Evolutionary conservation across 2,888 invertebrate genomes (phyloP), one percentile per base, ranked within the genome.

Genomic region (Linnaemya tessellans): DNA sequence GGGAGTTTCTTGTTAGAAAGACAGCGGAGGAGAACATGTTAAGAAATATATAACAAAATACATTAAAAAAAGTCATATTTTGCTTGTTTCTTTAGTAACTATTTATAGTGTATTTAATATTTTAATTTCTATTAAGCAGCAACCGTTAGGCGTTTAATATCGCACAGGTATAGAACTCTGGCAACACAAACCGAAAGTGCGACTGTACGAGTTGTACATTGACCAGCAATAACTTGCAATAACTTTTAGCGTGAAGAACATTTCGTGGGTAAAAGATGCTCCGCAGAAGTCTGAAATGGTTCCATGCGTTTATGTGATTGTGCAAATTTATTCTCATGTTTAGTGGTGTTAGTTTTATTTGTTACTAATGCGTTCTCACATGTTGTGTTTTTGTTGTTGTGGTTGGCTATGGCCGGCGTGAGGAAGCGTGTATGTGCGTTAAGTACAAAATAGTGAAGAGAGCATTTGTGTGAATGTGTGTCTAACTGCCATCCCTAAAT

Each of bases 341-440:
- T 18, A 38, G 30, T 25, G 25, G 80, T 84, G 75, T 75, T 79
- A 18, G 58, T 64, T 74, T 74, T 68, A 79, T 60, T 58, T 75
- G 49, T 75, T 84, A 73, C 30, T 43, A 75, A 84, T 80, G 64
- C 80, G 70, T 70, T 70, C 62, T 70, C 62, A 80, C 65, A 38
- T 84, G 58, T 73, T 80, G 70, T 70, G 22, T 60, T 74, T 67
- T 79, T 82, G 38, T 56, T 67, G 8, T 43, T 54, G 51, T 60
- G 25, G 38, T 58, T 20, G 15, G 10, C 46, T 51, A 60, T 78
- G 67, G 67, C 38, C 54, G 78, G n/a, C 20, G 56, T 60, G 46
- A 18, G 51, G 25, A 43, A 56, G 58, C 46, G 56, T 54, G 11
- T 35, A 38, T 62, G 60, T 54, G 62, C 68, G 68, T 80, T 54